Conservation (phyloP, 2,113 vertebrate genomes). For the Centropus bengalensis region DNA sequence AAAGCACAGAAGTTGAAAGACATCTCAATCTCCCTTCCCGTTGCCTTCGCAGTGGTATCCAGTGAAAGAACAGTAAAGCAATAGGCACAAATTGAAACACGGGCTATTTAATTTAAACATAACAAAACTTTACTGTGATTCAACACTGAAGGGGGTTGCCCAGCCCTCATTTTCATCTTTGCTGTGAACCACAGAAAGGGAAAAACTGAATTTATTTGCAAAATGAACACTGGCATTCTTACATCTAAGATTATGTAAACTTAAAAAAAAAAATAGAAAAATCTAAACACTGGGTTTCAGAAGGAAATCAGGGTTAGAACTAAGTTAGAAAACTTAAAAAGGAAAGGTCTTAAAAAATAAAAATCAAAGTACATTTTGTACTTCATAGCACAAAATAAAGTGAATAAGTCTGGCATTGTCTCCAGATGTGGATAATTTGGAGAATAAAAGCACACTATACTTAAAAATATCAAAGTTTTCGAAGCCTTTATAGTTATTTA, state of each 20-base stretch:
- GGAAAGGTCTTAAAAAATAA: not conserved
- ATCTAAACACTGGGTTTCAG: not conserved
- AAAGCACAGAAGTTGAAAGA: not conserved
- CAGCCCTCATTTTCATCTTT: not conserved
- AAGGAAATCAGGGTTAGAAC: not conserved
- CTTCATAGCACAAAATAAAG: not conserved
- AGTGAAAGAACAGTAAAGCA: not conserved
- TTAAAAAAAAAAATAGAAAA: not conserved
- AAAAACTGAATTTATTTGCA: not conserved
- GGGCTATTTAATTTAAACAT: not conserved
- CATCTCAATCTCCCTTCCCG: not conserved
- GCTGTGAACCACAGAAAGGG: not conserved
- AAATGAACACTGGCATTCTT: not conserved
- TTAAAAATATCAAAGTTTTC: not conserved
- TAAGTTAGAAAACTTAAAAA: not conserved
- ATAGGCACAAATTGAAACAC: not conserved
- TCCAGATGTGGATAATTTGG: not conserved
- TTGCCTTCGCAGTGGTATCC: not conserved
- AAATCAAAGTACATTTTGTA: not conserved
- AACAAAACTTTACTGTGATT: not conserved
- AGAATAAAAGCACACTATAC: not conserved
- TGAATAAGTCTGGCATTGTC: not conserved
- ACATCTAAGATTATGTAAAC: not conserved
- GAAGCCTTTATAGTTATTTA: not conserved
- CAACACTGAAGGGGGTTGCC: not conserved